phyloP scores from a whole-genome alignment of 2,888 invertebrate species.

The Tachina grossa region DNA sequence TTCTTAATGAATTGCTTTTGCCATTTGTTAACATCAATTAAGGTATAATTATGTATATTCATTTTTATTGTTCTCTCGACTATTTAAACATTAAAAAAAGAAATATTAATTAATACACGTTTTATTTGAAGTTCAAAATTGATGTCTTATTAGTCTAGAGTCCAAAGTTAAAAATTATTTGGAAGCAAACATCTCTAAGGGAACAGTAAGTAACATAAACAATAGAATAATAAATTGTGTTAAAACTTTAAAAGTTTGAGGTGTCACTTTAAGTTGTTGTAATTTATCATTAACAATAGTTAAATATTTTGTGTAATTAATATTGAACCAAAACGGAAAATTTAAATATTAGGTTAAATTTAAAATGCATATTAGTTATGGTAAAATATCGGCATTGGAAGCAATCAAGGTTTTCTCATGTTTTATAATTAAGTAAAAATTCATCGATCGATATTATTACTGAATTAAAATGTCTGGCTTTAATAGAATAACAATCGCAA shows the following conservation, averaged over 20 bases:
- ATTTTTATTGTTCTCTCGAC: slow-evolving; percentile 9
- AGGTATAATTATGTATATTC: slow-evolving; percentile 30
- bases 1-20: slow-evolving; percentile 8
- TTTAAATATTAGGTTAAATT: background rate
- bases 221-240: background rate
- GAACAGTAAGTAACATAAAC: background rate
- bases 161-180: slow-evolving; percentile 39
- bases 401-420: too few relatives aligned
- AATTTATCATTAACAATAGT: background rate
- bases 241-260: background rate
- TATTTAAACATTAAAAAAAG: slow-evolving; percentile 8
- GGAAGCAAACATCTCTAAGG: background rate
- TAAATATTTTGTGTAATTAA: background rate
- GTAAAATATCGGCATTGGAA: background rate
- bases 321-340: background rate
- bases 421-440: too few relatives aligned
- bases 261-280: background rate
- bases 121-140: slow-evolving; percentile 36
- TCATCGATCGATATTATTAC: too few relatives aligned
- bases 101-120: slow-evolving; percentile 19
- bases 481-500: too few relatives aligned
- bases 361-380: background rate
- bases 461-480: too few relatives aligned
- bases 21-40: slow-evolving; percentile 38
- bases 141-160: slow-evolving; percentile 24